Conservation (phyloP, 2,113 vertebrate species). For the Mus musculus region DNA sequence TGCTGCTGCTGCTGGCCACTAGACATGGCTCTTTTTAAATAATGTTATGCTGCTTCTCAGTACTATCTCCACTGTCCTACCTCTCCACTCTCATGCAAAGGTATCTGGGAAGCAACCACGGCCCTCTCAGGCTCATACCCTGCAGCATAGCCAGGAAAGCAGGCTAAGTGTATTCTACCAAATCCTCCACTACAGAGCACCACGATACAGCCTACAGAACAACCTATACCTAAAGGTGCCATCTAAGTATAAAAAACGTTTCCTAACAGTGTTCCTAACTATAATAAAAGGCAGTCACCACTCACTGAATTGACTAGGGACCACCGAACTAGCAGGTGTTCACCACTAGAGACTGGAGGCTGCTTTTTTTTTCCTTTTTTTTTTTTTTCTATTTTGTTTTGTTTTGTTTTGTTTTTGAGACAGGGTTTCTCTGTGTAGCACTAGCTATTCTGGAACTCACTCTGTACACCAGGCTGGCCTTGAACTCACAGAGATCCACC, state of each 20-base stretch:
- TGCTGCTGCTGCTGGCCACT: neutral
- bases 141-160: neutral
- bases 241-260: neutral
- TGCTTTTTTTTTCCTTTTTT: neutral
- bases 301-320: neutral
- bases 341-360: neutral
- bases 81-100: neutral
- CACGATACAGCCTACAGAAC: neutral
- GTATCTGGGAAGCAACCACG: neutral
- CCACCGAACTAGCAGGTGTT: neutral
- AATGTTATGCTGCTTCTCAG: neutral
- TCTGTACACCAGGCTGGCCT: neutral
- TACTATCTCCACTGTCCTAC: too few species aligned
- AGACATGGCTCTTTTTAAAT: neutral
- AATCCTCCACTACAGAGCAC: neutral
- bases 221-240: accelerated
- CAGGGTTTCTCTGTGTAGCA: neutral
- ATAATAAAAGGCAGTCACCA: too few species aligned
- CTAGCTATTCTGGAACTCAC: neutral
- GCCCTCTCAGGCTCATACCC: neutral
- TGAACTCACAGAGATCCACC: neutral
- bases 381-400: neutral
- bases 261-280: neutral
- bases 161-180: neutral
- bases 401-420: neutral